phyloP scores from a whole-genome alignment of 1,140 invertebrate genomes.

The Conus betulinus region DNA sequence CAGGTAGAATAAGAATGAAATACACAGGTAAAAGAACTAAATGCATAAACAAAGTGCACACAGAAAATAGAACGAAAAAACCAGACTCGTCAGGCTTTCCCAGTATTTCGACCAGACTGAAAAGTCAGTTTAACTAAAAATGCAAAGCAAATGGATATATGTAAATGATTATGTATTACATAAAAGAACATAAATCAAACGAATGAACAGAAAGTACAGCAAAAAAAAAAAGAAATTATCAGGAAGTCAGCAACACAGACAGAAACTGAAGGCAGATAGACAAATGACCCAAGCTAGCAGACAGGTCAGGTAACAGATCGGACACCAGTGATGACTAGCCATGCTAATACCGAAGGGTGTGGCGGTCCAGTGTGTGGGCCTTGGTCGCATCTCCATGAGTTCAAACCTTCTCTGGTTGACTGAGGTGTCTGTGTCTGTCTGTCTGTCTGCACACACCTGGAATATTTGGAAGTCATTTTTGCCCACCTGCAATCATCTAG shows the following conservation, averaged over 20 bases:
- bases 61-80: no score
- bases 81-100: no score
- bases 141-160: not conserved
- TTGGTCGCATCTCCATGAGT: not conserved
- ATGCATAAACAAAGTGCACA: no score
- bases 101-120: no score
- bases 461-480: no score
- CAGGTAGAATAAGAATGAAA: no score
- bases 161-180: not conserved
- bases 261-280: not conserved
- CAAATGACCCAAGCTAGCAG: not conserved
- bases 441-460: no score
- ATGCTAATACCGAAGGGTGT: conserved; percentile 1
- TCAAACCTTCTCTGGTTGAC: not conserved
- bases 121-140: not conserved
- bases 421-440: not conserved
- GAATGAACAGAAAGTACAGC: no score
- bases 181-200: not conserved
- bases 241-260: not conserved
- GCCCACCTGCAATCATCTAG: no score
- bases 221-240: no score
- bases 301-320: not conserved
- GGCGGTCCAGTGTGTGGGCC: not conserved
- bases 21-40: no score
- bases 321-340: conserved; percentile 1